Evolutionary conservation across 1,140 invertebrate species (phyloP), one percentile per base, ranked within the genome.

Genomic region (Ceratosolen solmsi): DNA sequence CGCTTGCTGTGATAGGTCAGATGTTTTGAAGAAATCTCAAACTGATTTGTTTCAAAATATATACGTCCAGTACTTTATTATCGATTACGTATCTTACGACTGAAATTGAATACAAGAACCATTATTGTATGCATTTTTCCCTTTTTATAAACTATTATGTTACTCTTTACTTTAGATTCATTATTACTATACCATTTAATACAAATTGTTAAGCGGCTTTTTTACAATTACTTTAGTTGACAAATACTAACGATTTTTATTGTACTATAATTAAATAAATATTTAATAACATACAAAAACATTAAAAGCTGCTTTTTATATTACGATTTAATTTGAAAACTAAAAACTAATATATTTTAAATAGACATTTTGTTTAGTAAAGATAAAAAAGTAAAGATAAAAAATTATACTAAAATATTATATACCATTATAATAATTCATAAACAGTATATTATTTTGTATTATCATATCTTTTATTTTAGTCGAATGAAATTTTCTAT

Each of bases 1-100:
- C 91, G 8, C 87, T 91, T 56, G 87, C 90, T 83, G 89, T 92
- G 75, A 90, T 92, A 84, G 89, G 90, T 33, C 90, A 90, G 58
- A 91, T 91, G 83, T 91, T 89, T 81, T 92, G 85, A 89, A 73
- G 38, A 58, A 54, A 68, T 56, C 22, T 71, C 8, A 46, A 70
- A 72, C 54, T 8, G 25, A 9, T 36, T 68, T 70, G 51, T 41
- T 71, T 71, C 63, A n/a, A 71, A 54, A 5, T n/a, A 30, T 1
- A 71, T 27, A 71, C n/a, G 63, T 79, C 38, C 75, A 58, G 17
- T 33, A 78, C 27, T 78, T 65, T 78, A 68, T 58, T 60, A 78
- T 78, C 38, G 38, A 79, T n/a, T n/a, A 38, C 36, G 71, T 74
- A 60, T 74, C 36, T 17, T 65, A 74, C n/a, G 80, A 82, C 80